phyloP scores from a whole-genome alignment of 2,113 vertebrate species.

The Gracilinanus agilis region DNA sequence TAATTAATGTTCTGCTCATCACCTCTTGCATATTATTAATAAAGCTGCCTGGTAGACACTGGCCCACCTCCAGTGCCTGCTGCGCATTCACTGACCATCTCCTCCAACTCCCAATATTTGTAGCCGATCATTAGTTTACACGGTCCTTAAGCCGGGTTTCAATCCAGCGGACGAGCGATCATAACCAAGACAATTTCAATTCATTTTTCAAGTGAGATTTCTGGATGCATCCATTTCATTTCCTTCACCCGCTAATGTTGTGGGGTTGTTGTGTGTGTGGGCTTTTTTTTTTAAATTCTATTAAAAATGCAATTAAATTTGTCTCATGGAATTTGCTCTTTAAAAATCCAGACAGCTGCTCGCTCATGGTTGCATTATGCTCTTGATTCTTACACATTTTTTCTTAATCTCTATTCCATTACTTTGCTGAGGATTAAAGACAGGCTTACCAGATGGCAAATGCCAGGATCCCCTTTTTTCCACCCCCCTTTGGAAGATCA shows the following conservation, averaged over 20 bases:
- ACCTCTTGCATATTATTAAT: slow-evolving; percentile 77
- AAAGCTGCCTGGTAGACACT: slow-evolving; percentile 60
- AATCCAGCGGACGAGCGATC: slow-evolving; percentile 70
- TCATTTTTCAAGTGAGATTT: slow-evolving; percentile 81
- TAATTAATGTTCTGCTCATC: slow-evolving; percentile 77
- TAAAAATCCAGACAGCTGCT: slow-evolving; percentile 71
- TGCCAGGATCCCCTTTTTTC: slow-evolving; percentile 66
- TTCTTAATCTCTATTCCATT: slow-evolving; percentile 77
- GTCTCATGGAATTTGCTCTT: slow-evolving; percentile 80
- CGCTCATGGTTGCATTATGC: slow-evolving; percentile 76
- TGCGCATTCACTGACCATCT: slow-evolving; percentile 41
- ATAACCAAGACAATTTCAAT: slow-evolving; percentile 77
- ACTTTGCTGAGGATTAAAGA: slow-evolving; percentile 81
- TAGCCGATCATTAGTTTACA: slow-evolving; percentile 33
- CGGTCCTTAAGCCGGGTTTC: slow-evolving; percentile 80
- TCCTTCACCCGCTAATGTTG: slow-evolving; percentile 75
- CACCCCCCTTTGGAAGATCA: slow-evolving; percentile 61
- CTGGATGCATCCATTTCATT: slow-evolving; percentile 72
- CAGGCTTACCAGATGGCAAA: slow-evolving; percentile 75
- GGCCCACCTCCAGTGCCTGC: slow-evolving; percentile 55
- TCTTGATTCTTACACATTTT: slow-evolving; percentile 73
- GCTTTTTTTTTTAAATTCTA: slow-evolving; percentile 74
- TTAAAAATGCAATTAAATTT: slow-evolving; percentile 79
- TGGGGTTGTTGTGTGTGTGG: slow-evolving; percentile 36
- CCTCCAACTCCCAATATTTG: slow-evolving; percentile 28